phyloP scores from a whole-genome alignment of 2,888 invertebrate species.

The Dorcus parallelipipedus region DNA sequence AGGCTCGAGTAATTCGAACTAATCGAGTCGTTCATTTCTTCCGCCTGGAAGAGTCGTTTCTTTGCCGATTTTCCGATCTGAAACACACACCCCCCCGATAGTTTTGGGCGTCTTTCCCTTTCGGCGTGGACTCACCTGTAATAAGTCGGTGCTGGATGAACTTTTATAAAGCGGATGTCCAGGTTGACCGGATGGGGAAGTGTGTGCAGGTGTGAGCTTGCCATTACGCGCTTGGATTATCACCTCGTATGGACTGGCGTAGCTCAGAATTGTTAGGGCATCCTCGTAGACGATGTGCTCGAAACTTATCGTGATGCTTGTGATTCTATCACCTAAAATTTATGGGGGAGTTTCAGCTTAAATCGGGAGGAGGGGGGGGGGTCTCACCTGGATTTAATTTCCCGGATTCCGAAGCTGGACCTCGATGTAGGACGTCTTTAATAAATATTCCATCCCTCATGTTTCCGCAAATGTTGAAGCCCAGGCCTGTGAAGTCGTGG shows the following conservation, averaged over 20 bases:
- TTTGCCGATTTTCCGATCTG: constrained; percentile 41
- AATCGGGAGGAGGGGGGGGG: not conserved
- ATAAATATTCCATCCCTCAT: constrained; percentile 87
- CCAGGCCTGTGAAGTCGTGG: constrained; percentile 84
- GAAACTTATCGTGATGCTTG: constrained; percentile 82
- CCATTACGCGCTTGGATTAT: constrained; percentile 70
- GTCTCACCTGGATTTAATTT: constrained; percentile 70
- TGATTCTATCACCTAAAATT: constrained; percentile 77
- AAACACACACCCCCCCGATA: constrained; percentile 11
- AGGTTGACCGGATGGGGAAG: constrained; percentile 53
- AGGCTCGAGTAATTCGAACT: constrained; percentile 49
- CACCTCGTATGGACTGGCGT: constrained; percentile 88
- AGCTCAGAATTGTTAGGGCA: constrained; percentile 82
- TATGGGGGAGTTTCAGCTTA: not conserved
- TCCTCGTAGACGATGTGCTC: constrained; percentile 88
- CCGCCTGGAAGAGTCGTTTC: constrained; percentile 46
- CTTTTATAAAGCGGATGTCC: constrained; percentile 75
- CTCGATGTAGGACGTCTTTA: constrained; percentile 80
- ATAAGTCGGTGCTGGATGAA: constrained; percentile 75
- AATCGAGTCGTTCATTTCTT: constrained; percentile 45
- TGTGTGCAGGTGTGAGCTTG: constrained; percentile 29
- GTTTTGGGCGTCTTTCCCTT: not conserved
- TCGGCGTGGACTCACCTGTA: constrained; percentile 51
- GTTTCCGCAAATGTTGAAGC: constrained; percentile 85
- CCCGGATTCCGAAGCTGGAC: constrained; percentile 84